Evolutionary conservation across 1,140 invertebrate species (phyloP).

Genomic region (Hycleus cichorii): DNA sequence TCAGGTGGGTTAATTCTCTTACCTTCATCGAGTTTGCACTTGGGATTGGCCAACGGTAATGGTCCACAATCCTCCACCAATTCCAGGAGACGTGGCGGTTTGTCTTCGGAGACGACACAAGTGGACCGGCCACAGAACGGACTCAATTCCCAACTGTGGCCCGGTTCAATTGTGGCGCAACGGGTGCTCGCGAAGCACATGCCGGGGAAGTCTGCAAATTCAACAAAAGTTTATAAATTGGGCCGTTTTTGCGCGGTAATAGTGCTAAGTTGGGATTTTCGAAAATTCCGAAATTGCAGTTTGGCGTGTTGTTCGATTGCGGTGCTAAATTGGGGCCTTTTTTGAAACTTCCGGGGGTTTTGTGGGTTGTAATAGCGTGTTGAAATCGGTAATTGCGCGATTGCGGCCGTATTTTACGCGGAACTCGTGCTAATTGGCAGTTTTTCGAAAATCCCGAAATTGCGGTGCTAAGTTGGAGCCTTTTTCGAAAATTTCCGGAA

Average conservation of each 20-base stretch:
- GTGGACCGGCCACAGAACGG: conserved; percentile 84
- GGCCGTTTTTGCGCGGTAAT: neutral
- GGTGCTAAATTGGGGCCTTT: too few species aligned
- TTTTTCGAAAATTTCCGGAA: too few species aligned
- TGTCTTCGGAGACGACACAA: conserved; percentile 69
- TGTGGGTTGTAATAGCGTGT: neutral
- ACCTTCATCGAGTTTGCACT: conserved; percentile 73
- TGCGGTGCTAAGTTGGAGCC: too few species aligned
- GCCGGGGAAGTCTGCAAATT: conserved; percentile 71
- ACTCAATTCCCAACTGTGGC: conserved; percentile 72
- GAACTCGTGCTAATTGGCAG: too few species aligned
- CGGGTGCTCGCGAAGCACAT: conserved; percentile 84
- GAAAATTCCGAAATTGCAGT: neutral
- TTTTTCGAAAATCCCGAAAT: neutral
- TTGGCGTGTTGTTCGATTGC: too few species aligned
- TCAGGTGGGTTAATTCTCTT: conserved; percentile 10
- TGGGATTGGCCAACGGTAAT: conserved; percentile 73
- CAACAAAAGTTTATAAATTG: conserved; percentile 25
- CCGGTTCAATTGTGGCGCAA: conserved; percentile 75
- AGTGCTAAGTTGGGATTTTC: neutral
- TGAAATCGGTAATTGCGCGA: neutral
- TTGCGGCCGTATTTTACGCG: neutral
- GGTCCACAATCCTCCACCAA: conserved; percentile 83
- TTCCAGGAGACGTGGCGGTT: conserved; percentile 65
- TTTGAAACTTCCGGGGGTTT: too few species aligned